These are phyloP conservation scores for Eupeodes latifasciatus DNA, from an alignment of 2,888 invertebrate genomes.

Conservation along the genomic window DNA sequence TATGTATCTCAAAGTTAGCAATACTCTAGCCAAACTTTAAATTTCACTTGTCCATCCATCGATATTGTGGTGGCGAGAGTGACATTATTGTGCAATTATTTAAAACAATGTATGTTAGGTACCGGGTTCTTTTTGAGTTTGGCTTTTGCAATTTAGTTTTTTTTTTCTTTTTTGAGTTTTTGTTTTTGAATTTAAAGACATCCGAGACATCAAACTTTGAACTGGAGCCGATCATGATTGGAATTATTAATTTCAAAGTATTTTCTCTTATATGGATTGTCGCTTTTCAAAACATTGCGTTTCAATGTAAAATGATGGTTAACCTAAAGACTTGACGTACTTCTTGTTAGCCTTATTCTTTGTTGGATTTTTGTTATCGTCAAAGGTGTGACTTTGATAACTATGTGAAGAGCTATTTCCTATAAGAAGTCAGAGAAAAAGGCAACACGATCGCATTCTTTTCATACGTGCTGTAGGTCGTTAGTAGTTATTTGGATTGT, in stretches of 20 bases:
- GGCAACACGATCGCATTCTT: not conserved
- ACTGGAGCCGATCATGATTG: slow-evolving; percentile 65
- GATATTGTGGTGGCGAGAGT: slow-evolving; percentile 41
- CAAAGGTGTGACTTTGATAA: slow-evolving; percentile 60
- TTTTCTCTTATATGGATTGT: slow-evolving; percentile 35
- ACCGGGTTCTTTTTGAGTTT: not conserved
- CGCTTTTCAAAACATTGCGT: not conserved
- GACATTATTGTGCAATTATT: slow-evolving; percentile 60
- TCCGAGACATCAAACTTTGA: slow-evolving; percentile 53
- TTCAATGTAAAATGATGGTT: not conserved
- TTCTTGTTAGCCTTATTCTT: slow-evolving; percentile 53
- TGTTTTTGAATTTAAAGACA: slow-evolving; percentile 9
- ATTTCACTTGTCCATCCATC: slow-evolving; percentile 65
- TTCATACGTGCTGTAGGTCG: not conserved
- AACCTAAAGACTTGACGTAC: not conserved
- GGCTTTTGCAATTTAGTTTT: not conserved
- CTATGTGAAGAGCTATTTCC: slow-evolving; percentile 9
- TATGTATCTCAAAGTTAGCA: slow-evolving; percentile 45
- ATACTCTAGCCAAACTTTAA: slow-evolving; percentile 56
- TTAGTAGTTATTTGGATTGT: not conserved
- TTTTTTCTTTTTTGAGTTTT: not conserved
- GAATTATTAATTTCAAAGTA: slow-evolving; percentile 59
- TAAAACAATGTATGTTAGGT: not conserved
- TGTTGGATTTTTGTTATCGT: slow-evolving; percentile 37
- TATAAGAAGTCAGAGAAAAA: not conserved